Base-by-base conservation (phyloP, 2,797 vertebrate species). In the Dryobates pubescens region DNA sequence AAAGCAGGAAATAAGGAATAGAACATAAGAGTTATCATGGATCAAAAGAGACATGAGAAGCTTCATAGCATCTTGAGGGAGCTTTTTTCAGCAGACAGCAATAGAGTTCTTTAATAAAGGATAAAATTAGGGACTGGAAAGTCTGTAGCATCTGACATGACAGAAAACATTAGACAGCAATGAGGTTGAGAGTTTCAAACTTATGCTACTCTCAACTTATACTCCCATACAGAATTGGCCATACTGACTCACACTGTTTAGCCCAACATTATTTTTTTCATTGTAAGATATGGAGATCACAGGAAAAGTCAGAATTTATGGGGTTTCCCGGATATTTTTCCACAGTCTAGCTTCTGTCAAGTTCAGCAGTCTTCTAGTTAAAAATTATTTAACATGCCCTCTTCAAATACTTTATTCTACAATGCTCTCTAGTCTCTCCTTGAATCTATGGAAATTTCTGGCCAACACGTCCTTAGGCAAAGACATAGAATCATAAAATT, bases 231-330 rank as follows among this genome's bases (percentile, higher is more conserved):
- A 73, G 75, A 86, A 7, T 54, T 7, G 56, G 10, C 4, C 20
- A 45, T 36, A 34, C 10, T 34, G 18, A 76, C 16, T 67, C 6
- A 38, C 38, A 38, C 6, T 51, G 23, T 22, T 43, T 41, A 75
- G n/a, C 5, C 7, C 27, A 73, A 34, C 7, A 32, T 15, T 29
- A 3, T 64, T 64, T 64, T 73, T 77, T 30, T 53, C 15, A 22
- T 0, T 3, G 2, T 20, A 8, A 72, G 10, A 54, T 19, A 27
- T 0, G 10, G 57, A 73, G 14, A 45, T 9, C 4, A 11, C 1
- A 4, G 14, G 54, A 83, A 71, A 5, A 71, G 10, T 3, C 24
- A 63, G 27, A 9, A 62, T 58, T 43, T 67, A 30, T 0, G 1
- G 5, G 27, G 26, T 41, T 89, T 74, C 7, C 29, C 3, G 27